Base-by-base conservation (phyloP, 2,888 invertebrate genomes). In the Nemurella pictetii region DNA sequence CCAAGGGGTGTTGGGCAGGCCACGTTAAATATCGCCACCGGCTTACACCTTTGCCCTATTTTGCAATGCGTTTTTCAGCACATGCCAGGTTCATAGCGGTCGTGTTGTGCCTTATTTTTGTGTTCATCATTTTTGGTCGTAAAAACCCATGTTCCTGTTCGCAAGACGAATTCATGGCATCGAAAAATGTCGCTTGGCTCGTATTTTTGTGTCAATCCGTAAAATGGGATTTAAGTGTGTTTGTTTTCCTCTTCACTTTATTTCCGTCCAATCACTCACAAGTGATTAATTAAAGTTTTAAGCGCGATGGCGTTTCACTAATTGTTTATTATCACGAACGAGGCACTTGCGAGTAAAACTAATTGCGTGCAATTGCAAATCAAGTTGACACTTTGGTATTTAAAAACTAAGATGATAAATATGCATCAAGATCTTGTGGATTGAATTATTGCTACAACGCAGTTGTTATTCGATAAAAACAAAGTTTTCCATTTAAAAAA, bases 11-110 rank as follows among this genome's bases (percentile, higher is more conserved):
- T 81, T n/a, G n/a, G n/a, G n/a, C n/a, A 36, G 36, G n/a, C 35
- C 25, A 0, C 35, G 81, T 81, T 81, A 81, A 35, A 81, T 82
- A 82, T 82, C 26, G 28, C 72, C 80, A 2, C n/a, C 26, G 32
- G 12, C 32, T 0, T 26, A 35, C n/a, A 80, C 80, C 80, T 26
- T 35, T 35, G 26, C 80, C 35, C 80, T 30, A n/a, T 30, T 29
- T 78, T n/a, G 27, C 75, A 26, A 27, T 29, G n/a, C 78, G 29
- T 27, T 30, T 29, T 78, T 29, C 28, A 20, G 30, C 28, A 78
- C 55, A 20, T 55, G 20, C 55, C 2, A 3, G 1, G 3, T 3
- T 32, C 9, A 32, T 32, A 32, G 4, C 9, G 9, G 3, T 32
- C 9, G 9, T 32, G 32, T 32, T 32, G 32, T 32, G 4, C 9